phyloP scores from a whole-genome alignment of 1,140 invertebrate species.

The Tetranychus cinnabarinus region DNA sequence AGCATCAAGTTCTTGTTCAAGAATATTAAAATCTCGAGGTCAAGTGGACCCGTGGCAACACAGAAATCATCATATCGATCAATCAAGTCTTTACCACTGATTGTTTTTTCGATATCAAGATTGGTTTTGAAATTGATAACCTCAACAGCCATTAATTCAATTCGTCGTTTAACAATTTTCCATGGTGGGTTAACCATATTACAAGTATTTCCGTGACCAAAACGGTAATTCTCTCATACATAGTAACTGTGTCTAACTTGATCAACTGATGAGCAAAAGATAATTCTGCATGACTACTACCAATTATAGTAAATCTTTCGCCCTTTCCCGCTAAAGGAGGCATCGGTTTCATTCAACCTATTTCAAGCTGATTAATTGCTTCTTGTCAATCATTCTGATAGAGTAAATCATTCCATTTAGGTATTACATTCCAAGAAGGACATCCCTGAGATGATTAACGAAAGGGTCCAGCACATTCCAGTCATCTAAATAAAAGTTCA shows the following conservation, averaged over 20 bases:
- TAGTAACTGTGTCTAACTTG: conserved; percentile 72
- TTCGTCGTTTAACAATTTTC: conserved; percentile 51
- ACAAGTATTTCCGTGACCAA: conserved; percentile 59
- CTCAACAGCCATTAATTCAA: conserved; percentile 64
- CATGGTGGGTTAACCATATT: conserved; percentile 96
- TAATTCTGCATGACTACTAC: conserved; percentile 79
- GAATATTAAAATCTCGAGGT: conserved; percentile 53
- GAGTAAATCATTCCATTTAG: conserved; percentile 94
- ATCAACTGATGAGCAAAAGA: conserved; percentile 94
- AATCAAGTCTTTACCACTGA: conserved; percentile 44
- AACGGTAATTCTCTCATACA: conserved; percentile 82
- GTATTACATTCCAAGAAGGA: conserved; percentile 86
- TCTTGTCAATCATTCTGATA: conserved; percentile 68
- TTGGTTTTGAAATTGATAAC: conserved; percentile 76
- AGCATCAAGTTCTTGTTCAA: conserved; percentile 56
- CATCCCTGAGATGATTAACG: conserved; percentile 92
- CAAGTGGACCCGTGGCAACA: conserved; percentile 82
- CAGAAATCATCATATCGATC: conserved; percentile 63
- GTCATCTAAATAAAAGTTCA: conserved; percentile 34
- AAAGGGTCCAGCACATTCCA: conserved; percentile 98
- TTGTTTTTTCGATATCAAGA: conserved; percentile 71
- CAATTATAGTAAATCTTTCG: conserved; percentile 71
- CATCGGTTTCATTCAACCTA: conserved; percentile 74
- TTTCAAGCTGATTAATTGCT: conserved; percentile 78
- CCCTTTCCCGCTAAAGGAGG: conserved; percentile 47